Conservation (phyloP, 1,140 invertebrate species). For the Drosophila repleta region DNA sequence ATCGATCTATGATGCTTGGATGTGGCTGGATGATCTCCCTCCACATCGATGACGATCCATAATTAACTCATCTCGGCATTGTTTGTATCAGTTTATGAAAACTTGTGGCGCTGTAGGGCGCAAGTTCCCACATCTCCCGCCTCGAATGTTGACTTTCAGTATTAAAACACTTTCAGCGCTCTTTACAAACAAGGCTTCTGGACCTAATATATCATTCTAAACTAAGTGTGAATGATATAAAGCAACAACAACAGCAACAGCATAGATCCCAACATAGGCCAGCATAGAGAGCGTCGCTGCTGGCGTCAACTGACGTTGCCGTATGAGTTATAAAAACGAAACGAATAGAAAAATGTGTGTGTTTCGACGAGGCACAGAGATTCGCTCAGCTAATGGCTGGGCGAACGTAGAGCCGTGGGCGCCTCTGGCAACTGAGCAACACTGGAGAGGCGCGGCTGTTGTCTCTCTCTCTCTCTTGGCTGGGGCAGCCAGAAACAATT, state of each 20-base stretch:
- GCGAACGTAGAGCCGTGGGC: too few relatives aligned
- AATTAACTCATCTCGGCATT: constrained; percentile 33
- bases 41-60: constrained; percentile 4
- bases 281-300: not conserved
- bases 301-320: constrained; percentile 2
- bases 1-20: not conserved
- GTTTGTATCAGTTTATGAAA: constrained; percentile 31
- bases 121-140: not conserved
- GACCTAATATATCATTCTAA: constrained; percentile 65
- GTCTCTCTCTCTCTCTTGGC: too few relatives aligned
- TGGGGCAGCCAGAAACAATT: too few relatives aligned
- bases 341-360: constrained; percentile 44
- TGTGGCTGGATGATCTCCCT: not conserved
- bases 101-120: not conserved
- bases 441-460: too few relatives aligned
- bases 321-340: constrained; percentile 58
- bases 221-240: constrained; percentile 70
- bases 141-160: constrained; percentile 23
- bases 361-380: constrained; percentile 44
- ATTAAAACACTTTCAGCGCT: constrained; percentile 45
- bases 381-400: constrained; percentile 9
- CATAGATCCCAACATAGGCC: not conserved
- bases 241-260: constrained; percentile 38
- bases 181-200: constrained; percentile 60
- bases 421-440: too few relatives aligned